These are phyloP conservation scores for Moxostoma hubbsi DNA, from an alignment of 2,797 vertebrate species.

Conservation along the genomic window DNA sequence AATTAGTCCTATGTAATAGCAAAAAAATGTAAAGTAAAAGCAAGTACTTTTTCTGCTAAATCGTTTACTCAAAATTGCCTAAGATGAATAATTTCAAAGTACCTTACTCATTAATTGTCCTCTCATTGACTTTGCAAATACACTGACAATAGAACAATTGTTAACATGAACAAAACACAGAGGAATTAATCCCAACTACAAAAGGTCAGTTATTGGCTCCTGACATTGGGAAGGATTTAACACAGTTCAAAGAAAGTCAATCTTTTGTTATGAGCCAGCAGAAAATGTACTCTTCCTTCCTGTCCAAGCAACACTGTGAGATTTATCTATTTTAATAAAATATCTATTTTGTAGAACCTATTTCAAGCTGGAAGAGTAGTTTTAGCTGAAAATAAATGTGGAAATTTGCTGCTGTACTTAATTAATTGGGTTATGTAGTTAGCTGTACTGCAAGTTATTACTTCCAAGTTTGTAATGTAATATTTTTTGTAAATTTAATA, in stretches of 20 bases:
- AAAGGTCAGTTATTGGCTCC: slow-evolving; percentile 56
- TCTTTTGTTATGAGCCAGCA: slow-evolving; percentile 43
- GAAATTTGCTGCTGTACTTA: background rate
- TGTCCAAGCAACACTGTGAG: background rate
- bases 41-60: background rate
- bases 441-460: background rate
- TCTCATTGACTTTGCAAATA: slow-evolving; percentile 55
- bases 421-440: background rate
- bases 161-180: slow-evolving; percentile 50
- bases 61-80: background rate
- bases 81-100: slow-evolving; percentile 33
- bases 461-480: background rate
- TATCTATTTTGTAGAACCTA: background rate
- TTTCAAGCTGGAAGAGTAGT: background rate
- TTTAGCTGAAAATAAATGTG: background rate
- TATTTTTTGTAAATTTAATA: background rate
- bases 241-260: slow-evolving; percentile 52
- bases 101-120: slow-evolving; percentile 58
- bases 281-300: slow-evolving; percentile 48
- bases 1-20: background rate
- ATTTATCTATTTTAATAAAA: no score
- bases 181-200: slow-evolving; percentile 53
- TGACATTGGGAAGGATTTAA: slow-evolving; percentile 46
- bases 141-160: slow-evolving; percentile 61
- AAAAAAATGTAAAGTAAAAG: background rate